Percentiles rank a stretch among this genome's conserved stretches.
phyloP scores from a whole-genome alignment of 2,113 vertebrate genomes.

The Siphamia tubifer region DNA sequence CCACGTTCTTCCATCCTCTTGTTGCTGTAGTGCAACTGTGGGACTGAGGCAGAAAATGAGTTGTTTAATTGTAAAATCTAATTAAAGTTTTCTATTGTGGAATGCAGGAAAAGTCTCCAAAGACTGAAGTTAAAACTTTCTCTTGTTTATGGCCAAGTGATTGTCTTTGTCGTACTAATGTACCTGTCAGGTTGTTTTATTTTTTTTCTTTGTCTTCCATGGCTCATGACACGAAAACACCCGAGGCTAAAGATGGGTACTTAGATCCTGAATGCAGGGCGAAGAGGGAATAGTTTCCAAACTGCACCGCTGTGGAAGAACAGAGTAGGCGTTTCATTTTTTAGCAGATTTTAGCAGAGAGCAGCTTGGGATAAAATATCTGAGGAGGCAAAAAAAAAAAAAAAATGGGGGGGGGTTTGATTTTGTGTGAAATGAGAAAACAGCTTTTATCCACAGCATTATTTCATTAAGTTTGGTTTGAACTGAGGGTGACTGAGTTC shows the following conservation, averaged over 20 bases:
- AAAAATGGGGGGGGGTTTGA: not conserved
- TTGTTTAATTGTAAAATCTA: not conserved
- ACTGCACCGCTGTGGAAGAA: not conserved
- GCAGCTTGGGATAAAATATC: slow-evolving; percentile 23
- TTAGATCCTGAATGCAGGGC: slow-evolving; percentile 23
- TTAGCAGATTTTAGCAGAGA: slow-evolving; percentile 4
- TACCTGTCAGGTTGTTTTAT: slow-evolving; percentile 4
- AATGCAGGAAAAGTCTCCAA: slow-evolving; percentile 11
- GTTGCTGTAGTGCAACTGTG: slow-evolving; percentile 5
- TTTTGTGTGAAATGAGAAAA: not conserved
- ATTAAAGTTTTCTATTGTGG: not conserved
- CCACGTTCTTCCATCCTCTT: not conserved
- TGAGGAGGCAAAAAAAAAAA: no score
- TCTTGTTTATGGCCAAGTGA: slow-evolving; percentile 1
- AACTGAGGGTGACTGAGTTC: not conserved
- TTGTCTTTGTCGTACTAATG: slow-evolving; percentile 15
- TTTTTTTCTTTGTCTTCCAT: slow-evolving; percentile 23
- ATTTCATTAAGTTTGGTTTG: not conserved
- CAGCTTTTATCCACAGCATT: not conserved
- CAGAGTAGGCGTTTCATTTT: slow-evolving; percentile 25
- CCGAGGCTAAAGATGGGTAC: slow-evolving; percentile 26
- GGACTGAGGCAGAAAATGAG: not conserved
- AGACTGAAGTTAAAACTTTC: not conserved
- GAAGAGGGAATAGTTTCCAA: slow-evolving; percentile 33
- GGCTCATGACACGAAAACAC: slow-evolving; percentile 39